Conservation (phyloP, 2,113 vertebrate genomes). For the Orthochromis malagaraziensis region DNA sequence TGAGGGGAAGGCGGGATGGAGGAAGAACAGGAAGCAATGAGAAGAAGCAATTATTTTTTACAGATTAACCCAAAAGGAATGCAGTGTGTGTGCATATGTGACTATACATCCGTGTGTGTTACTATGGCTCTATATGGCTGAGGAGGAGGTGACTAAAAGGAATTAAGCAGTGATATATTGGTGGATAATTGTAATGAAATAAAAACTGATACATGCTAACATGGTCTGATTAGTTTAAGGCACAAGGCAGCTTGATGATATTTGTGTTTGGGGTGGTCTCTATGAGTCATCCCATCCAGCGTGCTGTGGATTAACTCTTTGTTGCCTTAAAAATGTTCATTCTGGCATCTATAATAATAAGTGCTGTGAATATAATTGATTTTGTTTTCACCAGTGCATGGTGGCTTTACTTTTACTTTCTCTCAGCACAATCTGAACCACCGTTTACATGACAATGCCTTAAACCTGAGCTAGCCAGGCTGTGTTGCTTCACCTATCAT, state of each 20-base stretch:
- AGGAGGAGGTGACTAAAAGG: background rate
- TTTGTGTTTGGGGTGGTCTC: background rate
- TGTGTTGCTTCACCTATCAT: background rate
- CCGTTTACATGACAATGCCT: background rate
- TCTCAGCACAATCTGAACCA: background rate
- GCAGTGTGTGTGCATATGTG: background rate
- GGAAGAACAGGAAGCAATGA: background rate
- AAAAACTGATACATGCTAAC: background rate
- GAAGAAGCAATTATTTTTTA: background rate
- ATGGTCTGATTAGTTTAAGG: background rate
- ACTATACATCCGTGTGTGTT: background rate
- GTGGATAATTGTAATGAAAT: background rate
- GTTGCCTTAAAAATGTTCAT: background rate
- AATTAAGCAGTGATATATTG: background rate
- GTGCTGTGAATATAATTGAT: background rate
- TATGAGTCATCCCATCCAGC: background rate
- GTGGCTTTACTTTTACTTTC: background rate
- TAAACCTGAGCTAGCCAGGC: background rate
- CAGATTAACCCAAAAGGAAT: background rate
- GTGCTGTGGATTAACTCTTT: background rate
- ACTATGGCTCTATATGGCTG: background rate
- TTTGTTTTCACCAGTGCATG: background rate
- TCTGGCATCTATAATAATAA: background rate
- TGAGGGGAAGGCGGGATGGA: background rate
- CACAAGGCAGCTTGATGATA: background rate